These are phyloP conservation scores for Kryptopterus vitreolus DNA, from an alignment of 2,797 vertebrate genomes.

Conservation along the genomic window DNA sequence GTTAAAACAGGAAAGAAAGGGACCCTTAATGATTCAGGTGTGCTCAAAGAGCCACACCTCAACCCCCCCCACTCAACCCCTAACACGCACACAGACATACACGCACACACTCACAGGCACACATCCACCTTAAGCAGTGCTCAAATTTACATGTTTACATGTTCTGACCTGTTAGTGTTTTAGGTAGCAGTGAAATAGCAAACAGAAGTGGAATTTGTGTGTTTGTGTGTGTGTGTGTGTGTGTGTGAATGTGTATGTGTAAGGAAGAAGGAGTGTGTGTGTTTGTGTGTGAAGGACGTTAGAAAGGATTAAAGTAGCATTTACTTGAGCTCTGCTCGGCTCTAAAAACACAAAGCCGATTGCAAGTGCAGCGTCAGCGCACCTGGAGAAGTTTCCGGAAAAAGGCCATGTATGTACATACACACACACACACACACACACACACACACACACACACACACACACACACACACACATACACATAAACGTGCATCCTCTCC, in stretches of 20 bases:
- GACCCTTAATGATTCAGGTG: conserved; percentile 13
- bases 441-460: conserved; percentile 12
- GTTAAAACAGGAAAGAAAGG: neutral
- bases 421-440: conserved; percentile 8
- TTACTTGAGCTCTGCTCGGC: conserved; percentile 32
- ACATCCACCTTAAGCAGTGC: conserved; percentile 31
- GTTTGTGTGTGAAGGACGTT: conserved; percentile 29
- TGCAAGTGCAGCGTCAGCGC: conserved; percentile 39
- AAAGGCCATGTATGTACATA: neutral
- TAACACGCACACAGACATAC: neutral
- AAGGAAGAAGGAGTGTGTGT: conserved; percentile 34
- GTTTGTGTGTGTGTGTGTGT: conserved; percentile 37
- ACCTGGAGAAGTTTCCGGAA: conserved; percentile 44
- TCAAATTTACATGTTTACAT: conserved; percentile 28
- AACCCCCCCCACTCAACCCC: neutral
- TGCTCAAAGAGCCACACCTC: conserved; percentile 2
- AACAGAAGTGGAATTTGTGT: conserved; percentile 18
- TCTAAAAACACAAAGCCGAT: conserved; percentile 43
- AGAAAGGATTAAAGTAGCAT: conserved; percentile 40
- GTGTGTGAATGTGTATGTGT: conserved; percentile 25
- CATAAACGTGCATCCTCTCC: neutral
- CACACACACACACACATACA: neutral
- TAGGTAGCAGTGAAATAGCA: conserved; percentile 23
- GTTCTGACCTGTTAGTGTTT: conserved; percentile 35
- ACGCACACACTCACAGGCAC: conserved; percentile 29